Percentiles rank a stretch among this genome's conserved stretches.
Evolutionary conservation across 2,797 vertebrate genomes (phyloP).

Genomic region (Anguilla anguilla): DNA sequence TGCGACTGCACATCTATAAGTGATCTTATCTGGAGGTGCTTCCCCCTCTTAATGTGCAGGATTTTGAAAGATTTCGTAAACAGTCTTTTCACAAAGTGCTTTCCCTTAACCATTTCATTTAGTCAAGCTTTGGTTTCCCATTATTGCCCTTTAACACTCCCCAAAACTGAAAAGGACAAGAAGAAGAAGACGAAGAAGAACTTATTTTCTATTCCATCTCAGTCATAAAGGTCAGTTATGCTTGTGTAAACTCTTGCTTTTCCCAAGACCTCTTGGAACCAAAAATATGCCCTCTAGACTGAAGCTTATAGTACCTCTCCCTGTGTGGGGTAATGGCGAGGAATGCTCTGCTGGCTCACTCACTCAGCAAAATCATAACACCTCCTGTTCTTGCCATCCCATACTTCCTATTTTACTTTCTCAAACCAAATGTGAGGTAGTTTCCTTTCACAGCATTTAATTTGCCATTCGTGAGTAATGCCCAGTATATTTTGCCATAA

Average conservation of each 20-base stretch:
- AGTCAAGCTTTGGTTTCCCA: conserved; percentile 32
- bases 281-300: conserved; percentile 2
- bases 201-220: background rate
- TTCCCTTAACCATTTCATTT: conserved; percentile 15
- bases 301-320: background rate
- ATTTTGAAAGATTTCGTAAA: conserved; percentile 27
- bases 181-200: conserved; percentile 19
- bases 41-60: conserved; percentile 33
- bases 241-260: conserved; percentile 21
- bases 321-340: background rate
- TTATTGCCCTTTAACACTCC: conserved; percentile 28
- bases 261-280: conserved; percentile 1
- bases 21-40: conserved; percentile 31
- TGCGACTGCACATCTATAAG: conserved; percentile 21
- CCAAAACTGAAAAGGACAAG: conserved; percentile 10
- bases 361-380: background rate
- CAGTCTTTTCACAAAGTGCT: conserved; percentile 30
- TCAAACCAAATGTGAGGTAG: background rate
- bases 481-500: background rate
- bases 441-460: background rate
- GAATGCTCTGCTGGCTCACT: background rate
- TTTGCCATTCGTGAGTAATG: background rate
- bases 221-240: conserved; percentile 27
- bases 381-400: background rate
- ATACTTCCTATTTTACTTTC: background rate